Percentiles rank a stretch among this genome's conserved stretches.
Conservation (phyloP, 64 coral and sea anemone species). For the Trachythela sp. region DNA sequence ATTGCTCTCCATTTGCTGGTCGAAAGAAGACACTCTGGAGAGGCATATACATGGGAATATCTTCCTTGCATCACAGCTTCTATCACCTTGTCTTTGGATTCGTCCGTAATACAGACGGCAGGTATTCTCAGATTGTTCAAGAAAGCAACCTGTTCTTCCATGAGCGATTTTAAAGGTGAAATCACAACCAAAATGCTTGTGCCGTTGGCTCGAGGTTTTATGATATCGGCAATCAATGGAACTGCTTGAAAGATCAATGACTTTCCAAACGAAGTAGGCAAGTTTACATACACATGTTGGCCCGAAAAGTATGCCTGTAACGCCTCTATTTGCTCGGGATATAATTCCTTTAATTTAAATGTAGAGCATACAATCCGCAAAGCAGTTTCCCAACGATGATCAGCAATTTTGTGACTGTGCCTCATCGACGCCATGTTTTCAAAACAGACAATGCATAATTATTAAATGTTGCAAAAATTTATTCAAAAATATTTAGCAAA, state of each 20-base stretch:
- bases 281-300: constrained; percentile 33
- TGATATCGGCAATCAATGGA: constrained; percentile 29
- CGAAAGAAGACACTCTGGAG: constrained; percentile 1
- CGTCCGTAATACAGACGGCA: constrained; percentile 17
- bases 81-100: constrained; percentile 1
- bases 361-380: not conserved
- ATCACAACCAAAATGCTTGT: constrained; percentile 27
- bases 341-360: constrained; percentile 21
- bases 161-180: constrained; percentile 30
- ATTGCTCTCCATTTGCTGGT: not conserved
- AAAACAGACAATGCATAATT: not conserved
- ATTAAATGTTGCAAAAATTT: not conserved
- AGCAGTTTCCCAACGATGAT: not conserved
- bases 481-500: not conserved
- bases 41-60: constrained; percentile 6
- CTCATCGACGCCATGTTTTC: not conserved
- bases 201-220: not conserved
- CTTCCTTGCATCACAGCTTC: not conserved
- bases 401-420: not conserved
- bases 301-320: not conserved
- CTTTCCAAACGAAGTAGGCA: constrained; percentile 36
- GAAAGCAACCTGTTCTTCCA: constrained; percentile 32
- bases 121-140: not conserved
- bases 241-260: constrained; percentile 43
- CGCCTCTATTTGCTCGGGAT: constrained; percentile 3